Evolutionary conservation across 2,888 invertebrate genomes (phyloP).

Genomic region (Ryuthela nishihirai): DNA sequence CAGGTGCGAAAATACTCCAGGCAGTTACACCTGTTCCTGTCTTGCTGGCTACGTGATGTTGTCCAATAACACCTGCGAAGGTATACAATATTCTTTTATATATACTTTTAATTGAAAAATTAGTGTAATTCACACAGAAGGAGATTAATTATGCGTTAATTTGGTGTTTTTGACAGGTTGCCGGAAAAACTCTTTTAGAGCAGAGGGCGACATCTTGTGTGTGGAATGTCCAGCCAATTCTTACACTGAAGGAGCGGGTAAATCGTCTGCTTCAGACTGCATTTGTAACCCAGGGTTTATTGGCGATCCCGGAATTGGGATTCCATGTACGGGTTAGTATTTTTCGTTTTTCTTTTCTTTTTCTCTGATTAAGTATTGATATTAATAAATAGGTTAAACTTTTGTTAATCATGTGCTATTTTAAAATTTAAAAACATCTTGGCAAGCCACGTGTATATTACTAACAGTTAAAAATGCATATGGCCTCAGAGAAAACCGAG

Average conservation of each 20-base stretch:
- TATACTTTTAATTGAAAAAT: background rate
- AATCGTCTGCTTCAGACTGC: slow-evolving; percentile 14
- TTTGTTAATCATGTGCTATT: too few relatives aligned
- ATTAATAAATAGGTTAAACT: too few relatives aligned
- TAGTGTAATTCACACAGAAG: background rate
- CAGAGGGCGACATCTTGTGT: background rate
- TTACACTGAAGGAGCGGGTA: slow-evolving; percentile 5
- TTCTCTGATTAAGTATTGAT: too few relatives aligned
- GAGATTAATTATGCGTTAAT: slow-evolving; percentile 43
- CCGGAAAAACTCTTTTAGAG: slow-evolving; percentile 9
- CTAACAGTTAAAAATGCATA: too few relatives aligned
- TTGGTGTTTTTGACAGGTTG: slow-evolving; percentile 6
- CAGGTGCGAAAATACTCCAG: slow-evolving; percentile 58
- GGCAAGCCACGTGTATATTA: too few relatives aligned
- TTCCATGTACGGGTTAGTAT: slow-evolving; percentile 10
- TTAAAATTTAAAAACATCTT: too few relatives aligned
- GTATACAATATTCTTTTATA: slow-evolving; percentile 9
- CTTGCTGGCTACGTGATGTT: slow-evolving; percentile 56
- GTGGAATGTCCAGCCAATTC: slow-evolving; percentile 15
- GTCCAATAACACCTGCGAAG: slow-evolving; percentile 56
- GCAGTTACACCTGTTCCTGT: slow-evolving; percentile 59
- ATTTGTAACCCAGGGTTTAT: slow-evolving; percentile 5
- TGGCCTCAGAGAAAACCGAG: too few relatives aligned
- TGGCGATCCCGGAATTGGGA: background rate
- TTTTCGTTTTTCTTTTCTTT: too few relatives aligned